A percentile compares a stretch with the other conserved stretches of the same genome.
Evolutionary conservation across 53 echinoderm and acorn worm species (phyloP).

Genomic region (Paracentrotus lividus): DNA sequence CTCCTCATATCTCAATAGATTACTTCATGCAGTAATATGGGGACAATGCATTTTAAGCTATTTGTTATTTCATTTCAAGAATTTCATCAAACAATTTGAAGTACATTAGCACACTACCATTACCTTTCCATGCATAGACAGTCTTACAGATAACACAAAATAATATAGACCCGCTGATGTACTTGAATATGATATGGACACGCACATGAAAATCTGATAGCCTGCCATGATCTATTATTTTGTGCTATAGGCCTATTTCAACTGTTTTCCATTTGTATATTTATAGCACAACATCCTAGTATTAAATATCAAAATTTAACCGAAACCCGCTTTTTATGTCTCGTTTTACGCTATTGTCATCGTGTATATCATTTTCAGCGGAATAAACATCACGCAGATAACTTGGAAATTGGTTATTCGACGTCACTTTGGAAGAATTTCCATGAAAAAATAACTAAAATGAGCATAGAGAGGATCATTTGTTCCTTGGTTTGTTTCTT

Average conservation of each 20-base stretch:
- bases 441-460: neutral
- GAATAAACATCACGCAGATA: neutral
- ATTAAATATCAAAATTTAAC: neutral
- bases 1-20: neutral
- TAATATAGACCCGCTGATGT: conserved; percentile 2
- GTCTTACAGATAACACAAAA: neutral
- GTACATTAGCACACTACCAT: neutral
- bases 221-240: no score
- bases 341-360: neutral
- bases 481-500: no score
- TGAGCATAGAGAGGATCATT: no score
- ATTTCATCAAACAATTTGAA: neutral
- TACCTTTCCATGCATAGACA: neutral
- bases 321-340: neutral
- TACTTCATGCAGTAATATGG: neutral
- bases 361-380: neutral
- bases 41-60: neutral
- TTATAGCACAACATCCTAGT: neutral
- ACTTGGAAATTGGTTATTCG: neutral
- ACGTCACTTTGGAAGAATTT: neutral
- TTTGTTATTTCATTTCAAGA: no score
- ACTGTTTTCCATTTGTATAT: neutral
- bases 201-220: no score
- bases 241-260: no score
- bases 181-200: neutral